Evolutionary conservation across 2,888 invertebrate genomes (phyloP), one percentile per base, ranked within the genome.

Genomic region (Caenorhabditis wallacei): DNA sequence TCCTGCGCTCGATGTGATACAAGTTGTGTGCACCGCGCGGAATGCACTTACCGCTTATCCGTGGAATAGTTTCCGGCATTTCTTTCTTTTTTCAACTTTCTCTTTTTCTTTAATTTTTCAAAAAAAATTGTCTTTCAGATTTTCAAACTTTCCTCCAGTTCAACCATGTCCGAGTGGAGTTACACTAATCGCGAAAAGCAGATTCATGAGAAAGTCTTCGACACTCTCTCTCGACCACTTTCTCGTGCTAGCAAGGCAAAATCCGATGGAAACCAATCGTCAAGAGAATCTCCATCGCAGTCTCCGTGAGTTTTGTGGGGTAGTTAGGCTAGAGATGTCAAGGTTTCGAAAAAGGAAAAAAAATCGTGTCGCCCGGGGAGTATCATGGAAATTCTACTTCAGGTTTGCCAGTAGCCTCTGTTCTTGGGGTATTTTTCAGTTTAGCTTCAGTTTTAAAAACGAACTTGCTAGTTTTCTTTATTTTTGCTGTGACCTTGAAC

Each of bases 201-300:
- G 10, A 74, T 86, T 40, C 86, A 86, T 56, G 86, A 86, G 81
- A 86, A 84, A 70, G 71, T 84, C 2, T 86, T 86, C 79, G 86
- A 86, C 76, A 85, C 86, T 3, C 72, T 86, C 22, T 85, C 85
- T 13, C 80, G 85, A 16, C 86, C 86, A 46, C 51, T 86, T n/a
- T 85, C 85, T n/a, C 80, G 84, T n/a, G 83, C 84, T 26, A 76
- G 75, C 61, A 78, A 82, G 46, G 53, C 71, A 13, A 72, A 66
- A 30, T 63, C 75, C 48, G 57, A 57, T 18, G 63, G 46, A 11
- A 72, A 68, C 16, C 66, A 74, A 20, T 61, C 72, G 16, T 74
- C 74, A 2, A 57, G 48, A 46, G 80, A 80, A 40, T 54, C 68
- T 0, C 72, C 66, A 7, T 63, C 80, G 2, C 56, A 37, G 30